Base-by-base conservation (phyloP, 2,888 invertebrate species). In the Drosophila aldrichi region DNA sequence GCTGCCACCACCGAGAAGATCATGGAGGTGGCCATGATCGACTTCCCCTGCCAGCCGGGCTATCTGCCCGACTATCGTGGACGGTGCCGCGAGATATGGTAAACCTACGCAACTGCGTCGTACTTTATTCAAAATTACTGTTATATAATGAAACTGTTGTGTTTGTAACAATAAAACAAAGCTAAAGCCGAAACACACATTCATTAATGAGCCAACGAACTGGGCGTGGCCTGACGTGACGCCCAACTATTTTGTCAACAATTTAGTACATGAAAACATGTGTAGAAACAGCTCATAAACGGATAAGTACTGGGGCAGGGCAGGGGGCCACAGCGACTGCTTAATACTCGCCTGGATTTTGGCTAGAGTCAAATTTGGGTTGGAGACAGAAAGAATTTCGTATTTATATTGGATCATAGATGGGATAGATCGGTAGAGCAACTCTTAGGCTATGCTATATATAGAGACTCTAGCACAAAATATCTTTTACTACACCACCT, bases 31-130 rank as follows among this genome's bases (percentile, higher is more conserved):
- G 91, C 92, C 56, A 89, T 92, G 90, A 92, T 92, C 67, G 92
- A 92, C 69, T 92, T 92, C 49, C 92, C 92, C 44, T 92, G 92
- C 61, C 91, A 91, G 66, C 91, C 92, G 0, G 91, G 91, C 44
- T 92, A 90, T 43, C 70, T 92, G 64, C 92, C 92, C 57, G 92
- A 92, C 66, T 85, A 86, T 46, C 90, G 90, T 10, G 92, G 92
- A 10, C 90, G 90, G 58, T 92, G 92, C 63, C 91, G 92, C 48
- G 91, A 91, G 70, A 88, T 92, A 20, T 92, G 91, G 91, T 91
- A 49, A 73, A 52, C 16, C 38, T n/a, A 1, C 29, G 20, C 43
- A 18, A 2, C 25, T 4, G 2, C 20, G 1, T 2, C 22, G 22
- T 22, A 22, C 9, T 16, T n/a, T 48, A 29, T 6, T n/a, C 10